phyloP scores from a whole-genome alignment of 2,797 vertebrate species.

The Gila robusta region DNA sequence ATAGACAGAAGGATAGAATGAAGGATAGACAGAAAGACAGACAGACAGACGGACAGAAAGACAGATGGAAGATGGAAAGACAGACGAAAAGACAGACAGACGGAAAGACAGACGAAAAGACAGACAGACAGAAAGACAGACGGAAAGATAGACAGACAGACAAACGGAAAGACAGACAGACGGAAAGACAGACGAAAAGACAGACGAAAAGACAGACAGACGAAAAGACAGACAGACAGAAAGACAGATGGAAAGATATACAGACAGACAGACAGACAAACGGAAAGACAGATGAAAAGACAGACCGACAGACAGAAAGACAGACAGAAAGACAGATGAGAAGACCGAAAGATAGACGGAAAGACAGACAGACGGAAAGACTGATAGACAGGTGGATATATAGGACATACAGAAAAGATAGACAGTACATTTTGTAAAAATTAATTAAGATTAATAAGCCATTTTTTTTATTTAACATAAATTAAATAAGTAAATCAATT shows the following conservation, averaged over 20 bases:
- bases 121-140: fast-evolving
- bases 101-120: fast-evolving
- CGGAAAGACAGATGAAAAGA: fast-evolving
- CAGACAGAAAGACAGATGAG: too few species aligned
- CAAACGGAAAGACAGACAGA: fast-evolving
- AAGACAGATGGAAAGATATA: too few species aligned
- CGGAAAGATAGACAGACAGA: fast-evolving
- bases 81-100: background rate
- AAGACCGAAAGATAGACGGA: too few species aligned
- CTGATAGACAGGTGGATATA: background rate
- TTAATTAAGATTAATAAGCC: background rate
- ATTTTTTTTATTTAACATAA: background rate
- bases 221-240: background rate
- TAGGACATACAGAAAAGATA: background rate
- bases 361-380: too few species aligned
- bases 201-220: fast-evolving
- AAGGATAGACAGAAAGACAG: background rate
- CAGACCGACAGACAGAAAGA: background rate
- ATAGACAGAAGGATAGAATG: background rate
- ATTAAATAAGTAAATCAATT: background rate
- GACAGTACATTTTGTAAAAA: background rate
- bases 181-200: too few species aligned
- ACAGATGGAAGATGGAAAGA: fast-evolving
- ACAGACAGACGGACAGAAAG: fast-evolving
- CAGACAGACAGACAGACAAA: fast-evolving